phyloP scores from a whole-genome alignment of 1,140 invertebrate genomes.

The Heliconius melpomene region DNA sequence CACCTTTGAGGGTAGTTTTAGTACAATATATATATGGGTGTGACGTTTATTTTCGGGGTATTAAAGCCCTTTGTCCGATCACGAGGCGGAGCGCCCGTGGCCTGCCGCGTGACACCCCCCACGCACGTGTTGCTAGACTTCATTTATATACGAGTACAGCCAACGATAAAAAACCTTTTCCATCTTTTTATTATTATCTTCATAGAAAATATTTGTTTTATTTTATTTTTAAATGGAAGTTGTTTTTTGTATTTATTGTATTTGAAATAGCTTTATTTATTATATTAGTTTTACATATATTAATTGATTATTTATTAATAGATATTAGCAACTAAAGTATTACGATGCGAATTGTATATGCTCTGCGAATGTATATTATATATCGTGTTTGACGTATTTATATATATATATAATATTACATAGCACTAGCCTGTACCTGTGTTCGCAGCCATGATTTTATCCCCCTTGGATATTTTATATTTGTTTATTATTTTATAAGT shows the following conservation, averaged over 20 bases:
- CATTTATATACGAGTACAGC: constrained; percentile 19
- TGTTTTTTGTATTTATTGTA: neutral
- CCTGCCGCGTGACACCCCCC: constrained; percentile 41
- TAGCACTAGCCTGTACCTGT: constrained; percentile 34
- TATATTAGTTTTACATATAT: neutral
- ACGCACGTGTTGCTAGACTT: constrained; percentile 3
- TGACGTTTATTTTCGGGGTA: constrained; percentile 4
- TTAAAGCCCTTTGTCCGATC: constrained; percentile 14
- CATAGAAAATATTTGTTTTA: neutral
- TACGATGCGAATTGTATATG: constrained; percentile 9
- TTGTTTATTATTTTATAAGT: constrained; percentile 5
- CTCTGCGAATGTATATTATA: constrained; percentile 23
- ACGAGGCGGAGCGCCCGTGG: constrained; percentile 35
- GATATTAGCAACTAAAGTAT: neutral
- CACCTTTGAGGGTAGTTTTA: neutral
- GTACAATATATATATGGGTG: constrained; percentile 20
- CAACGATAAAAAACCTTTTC: constrained; percentile 3
- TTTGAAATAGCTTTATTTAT: neutral
- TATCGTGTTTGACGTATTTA: constrained; percentile 2
- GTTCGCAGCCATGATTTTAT: constrained; percentile 27
- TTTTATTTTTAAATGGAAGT: neutral
- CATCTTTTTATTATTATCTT: constrained; percentile 2
- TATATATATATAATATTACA: constrained; percentile 3
- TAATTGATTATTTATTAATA: neutral
- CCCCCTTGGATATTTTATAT: neutral